Conservation (phyloP, 2,888 invertebrate species). For the Anoplius nigerrimus region DNA sequence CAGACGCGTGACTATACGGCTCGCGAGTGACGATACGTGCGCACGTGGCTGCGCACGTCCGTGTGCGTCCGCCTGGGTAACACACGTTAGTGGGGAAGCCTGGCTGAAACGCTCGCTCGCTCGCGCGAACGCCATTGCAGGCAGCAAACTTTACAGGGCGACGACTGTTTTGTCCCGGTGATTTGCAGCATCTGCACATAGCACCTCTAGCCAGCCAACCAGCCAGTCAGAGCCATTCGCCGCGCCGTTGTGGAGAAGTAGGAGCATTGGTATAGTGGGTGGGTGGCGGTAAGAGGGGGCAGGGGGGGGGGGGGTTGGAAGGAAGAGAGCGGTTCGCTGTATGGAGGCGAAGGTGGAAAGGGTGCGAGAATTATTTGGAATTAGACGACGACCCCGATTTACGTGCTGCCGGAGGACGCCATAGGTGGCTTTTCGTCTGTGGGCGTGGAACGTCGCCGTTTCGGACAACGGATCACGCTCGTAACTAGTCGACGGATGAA, state of each 20-base stretch:
- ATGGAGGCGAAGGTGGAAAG: slow-evolving; percentile 1
- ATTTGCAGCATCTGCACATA: slow-evolving; percentile 73
- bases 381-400: slow-evolving; percentile 62
- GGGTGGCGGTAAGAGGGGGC: slow-evolving; percentile 3
- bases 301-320: slow-evolving; percentile 6
- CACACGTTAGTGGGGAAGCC: slow-evolving; percentile 3
- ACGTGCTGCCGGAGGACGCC: slow-evolving; percentile 40
- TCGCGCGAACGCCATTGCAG: slow-evolving; percentile 32
- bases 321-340: slow-evolving; percentile 2
- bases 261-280: slow-evolving; percentile 34
- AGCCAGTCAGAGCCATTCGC: slow-evolving; percentile 36
- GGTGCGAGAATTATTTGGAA: slow-evolving; percentile 63
- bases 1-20: not conserved
- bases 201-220: slow-evolving; percentile 55
- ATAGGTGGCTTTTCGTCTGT: slow-evolving; percentile 45
- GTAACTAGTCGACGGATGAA: slow-evolving; percentile 15
- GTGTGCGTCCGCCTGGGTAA: slow-evolving; percentile 1
- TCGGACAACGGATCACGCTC: slow-evolving; percentile 29
- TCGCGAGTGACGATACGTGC: not conserved
- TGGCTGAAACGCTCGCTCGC: slow-evolving; percentile 2
- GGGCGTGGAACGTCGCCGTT: slow-evolving; percentile 30
- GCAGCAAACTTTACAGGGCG: slow-evolving; percentile 62
- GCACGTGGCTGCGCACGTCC: not conserved
- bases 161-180: slow-evolving; percentile 71
- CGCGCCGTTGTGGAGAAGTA: slow-evolving; percentile 34